Percentiles rank a stretch among this genome's conserved stretches.
Evolutionary conservation across 2,113 vertebrate species (phyloP).

Genomic region (Typhlomys cinereus): DNA sequence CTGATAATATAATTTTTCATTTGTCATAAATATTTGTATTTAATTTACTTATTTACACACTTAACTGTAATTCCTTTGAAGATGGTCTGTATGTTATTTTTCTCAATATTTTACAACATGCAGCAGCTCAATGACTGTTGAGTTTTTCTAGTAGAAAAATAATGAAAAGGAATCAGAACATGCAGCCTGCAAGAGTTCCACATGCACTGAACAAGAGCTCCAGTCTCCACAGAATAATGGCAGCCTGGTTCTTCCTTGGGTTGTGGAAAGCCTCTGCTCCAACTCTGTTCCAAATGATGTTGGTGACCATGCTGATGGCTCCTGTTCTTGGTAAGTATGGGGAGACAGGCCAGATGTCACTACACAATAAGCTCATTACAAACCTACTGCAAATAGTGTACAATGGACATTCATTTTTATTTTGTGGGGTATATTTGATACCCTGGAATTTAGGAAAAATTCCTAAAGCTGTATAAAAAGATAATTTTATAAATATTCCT

Average conservation of each 20-base stretch:
- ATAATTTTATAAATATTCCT: not conserved
- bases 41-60: not conserved
- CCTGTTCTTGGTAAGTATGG: conserved; percentile 52
- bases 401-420: not conserved
- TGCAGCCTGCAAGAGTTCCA: not conserved
- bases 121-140: not conserved
- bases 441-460: not conserved
- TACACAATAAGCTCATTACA: not conserved
- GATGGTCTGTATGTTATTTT: not conserved
- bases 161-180: not conserved
- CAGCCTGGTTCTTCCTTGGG: not conserved
- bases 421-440: not conserved
- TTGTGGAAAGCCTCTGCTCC: not conserved
- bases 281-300: conserved; percentile 29
- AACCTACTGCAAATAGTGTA: not conserved
- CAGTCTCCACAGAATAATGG: not conserved
- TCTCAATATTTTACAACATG: not conserved
- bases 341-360: not conserved
- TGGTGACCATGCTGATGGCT: conserved; percentile 17
- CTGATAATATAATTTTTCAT: not conserved
- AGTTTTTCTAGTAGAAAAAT: conserved; percentile 1
- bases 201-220: not conserved
- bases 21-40: not conserved
- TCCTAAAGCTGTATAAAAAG: not conserved
- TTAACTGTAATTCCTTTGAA: not conserved